These are phyloP conservation scores for Pyrgus malvae DNA, from an alignment of 2,888 invertebrate species.

Conservation along the genomic window DNA sequence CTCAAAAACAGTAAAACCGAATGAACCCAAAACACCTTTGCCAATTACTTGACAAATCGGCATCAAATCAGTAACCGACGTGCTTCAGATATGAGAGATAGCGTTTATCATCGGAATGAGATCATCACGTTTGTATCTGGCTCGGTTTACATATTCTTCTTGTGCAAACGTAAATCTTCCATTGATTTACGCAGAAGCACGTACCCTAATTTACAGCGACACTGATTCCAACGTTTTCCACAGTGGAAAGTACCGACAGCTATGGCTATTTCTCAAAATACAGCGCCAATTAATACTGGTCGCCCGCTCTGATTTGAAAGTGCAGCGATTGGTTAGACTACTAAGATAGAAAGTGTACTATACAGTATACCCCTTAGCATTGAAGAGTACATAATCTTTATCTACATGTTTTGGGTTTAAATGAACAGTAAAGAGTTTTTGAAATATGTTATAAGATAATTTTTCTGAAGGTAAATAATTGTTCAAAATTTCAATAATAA, in stretches of 20 bases:
- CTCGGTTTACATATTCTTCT: constrained; percentile 46
- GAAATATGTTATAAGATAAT: too few relatives aligned
- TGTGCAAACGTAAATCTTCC: constrained; percentile 56
- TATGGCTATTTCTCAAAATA: not conserved
- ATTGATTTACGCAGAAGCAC: constrained; percentile 60
- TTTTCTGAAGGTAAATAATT: too few relatives aligned
- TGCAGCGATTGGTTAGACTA: not conserved
- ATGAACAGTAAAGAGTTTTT: too few relatives aligned
- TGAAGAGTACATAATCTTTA: too few relatives aligned
- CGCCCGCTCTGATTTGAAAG: not conserved
- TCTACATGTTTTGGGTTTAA: too few relatives aligned
- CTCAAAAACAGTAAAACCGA: not conserved
- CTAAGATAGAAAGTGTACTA: too few relatives aligned
- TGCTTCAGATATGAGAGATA: constrained; percentile 31
- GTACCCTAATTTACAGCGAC: constrained; percentile 59
- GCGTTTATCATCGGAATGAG: constrained; percentile 38
- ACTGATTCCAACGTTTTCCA: constrained; percentile 43
- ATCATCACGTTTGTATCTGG: constrained; percentile 46
- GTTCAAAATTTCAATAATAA: too few relatives aligned
- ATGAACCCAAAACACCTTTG: not conserved
- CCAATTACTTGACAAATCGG: too few relatives aligned
- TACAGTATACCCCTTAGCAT: too few relatives aligned
- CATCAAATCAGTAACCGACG: constrained; percentile 22
- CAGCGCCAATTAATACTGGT: not conserved
- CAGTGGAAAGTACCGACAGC: constrained; percentile 2